phyloP scores from a whole-genome alignment of 2,113 vertebrate genomes.

The Ptychochromis oligacanthus region DNA sequence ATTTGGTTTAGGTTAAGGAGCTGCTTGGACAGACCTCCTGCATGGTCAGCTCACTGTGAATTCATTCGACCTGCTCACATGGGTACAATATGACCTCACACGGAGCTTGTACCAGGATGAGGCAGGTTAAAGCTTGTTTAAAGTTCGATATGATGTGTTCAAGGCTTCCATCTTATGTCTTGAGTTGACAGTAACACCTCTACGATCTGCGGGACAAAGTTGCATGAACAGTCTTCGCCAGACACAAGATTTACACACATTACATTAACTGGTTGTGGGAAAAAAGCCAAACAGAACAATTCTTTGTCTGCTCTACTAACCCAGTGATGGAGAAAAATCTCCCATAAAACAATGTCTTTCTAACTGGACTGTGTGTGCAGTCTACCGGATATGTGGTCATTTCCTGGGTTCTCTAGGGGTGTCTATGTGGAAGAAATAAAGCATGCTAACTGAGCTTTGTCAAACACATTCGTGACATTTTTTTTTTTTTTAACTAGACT shows the following conservation, averaged over 20 bases:
- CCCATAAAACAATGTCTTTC: accelerated
- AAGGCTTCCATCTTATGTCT: neutral
- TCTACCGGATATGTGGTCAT: neutral
- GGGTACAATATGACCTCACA: neutral
- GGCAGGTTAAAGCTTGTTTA: neutral
- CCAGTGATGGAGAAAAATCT: neutral
- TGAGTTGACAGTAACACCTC: neutral
- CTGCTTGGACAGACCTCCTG: neutral
- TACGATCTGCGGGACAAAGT: neutral
- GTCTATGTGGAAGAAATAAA: neutral
- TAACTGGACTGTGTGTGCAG: neutral
- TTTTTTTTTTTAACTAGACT: neutral
- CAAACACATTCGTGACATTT: neutral
- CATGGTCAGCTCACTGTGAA: too few relatives aligned
- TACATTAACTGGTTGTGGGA: neutral
- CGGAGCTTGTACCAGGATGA: neutral
- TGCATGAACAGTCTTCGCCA: neutral
- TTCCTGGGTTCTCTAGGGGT: neutral
- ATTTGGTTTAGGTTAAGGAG: neutral
- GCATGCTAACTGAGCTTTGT: neutral
- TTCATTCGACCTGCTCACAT: neutral
- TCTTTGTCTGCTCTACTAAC: neutral
- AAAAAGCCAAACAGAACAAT: neutral
- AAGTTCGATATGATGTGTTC: neutral
- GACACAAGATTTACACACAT: neutral